Percentiles rank a stretch among this genome's conserved stretches.
These are phyloP conservation scores for Itoplectis maculator DNA, from an alignment of 2,888 invertebrate genomes.

Conservation along the genomic window DNA sequence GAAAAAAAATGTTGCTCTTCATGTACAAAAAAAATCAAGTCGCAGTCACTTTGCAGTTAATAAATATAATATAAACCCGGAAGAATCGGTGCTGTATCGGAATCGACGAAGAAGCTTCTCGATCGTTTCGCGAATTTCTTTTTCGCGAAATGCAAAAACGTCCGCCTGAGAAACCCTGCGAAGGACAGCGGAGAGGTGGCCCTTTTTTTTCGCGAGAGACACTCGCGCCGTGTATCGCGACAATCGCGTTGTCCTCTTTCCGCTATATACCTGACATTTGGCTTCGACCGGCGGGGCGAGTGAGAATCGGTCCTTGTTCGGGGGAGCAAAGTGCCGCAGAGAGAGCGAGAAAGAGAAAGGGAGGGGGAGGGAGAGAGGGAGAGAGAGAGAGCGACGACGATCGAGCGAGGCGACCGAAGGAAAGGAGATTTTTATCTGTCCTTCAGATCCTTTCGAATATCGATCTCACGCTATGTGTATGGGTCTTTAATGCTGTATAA, in stretches of 20 bases:
- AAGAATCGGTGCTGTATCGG: too few relatives aligned
- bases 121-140: too few relatives aligned
- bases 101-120: too few relatives aligned
- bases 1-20: too few relatives aligned
- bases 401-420: slow-evolving; percentile 69
- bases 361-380: slow-evolving; percentile 51
- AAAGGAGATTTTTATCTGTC: slow-evolving; percentile 80
- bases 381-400: slow-evolving; percentile 51
- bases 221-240: slow-evolving; percentile 46
- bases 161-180: slow-evolving; percentile 63
- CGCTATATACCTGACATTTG: slow-evolving; percentile 79
- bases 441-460: slow-evolving; percentile 78
- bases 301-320: slow-evolving; percentile 68
- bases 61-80: too few relatives aligned
- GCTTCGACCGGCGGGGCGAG: slow-evolving; percentile 71
- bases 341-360: slow-evolving; percentile 49
- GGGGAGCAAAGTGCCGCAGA: slow-evolving; percentile 51
- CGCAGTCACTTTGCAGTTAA: too few relatives aligned
- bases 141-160: slow-evolving; percentile 22
- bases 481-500: slow-evolving; percentile 40
- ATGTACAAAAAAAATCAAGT: too few relatives aligned
- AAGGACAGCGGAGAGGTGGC: slow-evolving; percentile 47
- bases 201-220: slow-evolving; percentile 60
- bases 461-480: slow-evolving; percentile 67
- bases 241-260: slow-evolving; percentile 52